Conservation (phyloP, 1,140 invertebrate genomes). For the Agrilus planipennis region DNA sequence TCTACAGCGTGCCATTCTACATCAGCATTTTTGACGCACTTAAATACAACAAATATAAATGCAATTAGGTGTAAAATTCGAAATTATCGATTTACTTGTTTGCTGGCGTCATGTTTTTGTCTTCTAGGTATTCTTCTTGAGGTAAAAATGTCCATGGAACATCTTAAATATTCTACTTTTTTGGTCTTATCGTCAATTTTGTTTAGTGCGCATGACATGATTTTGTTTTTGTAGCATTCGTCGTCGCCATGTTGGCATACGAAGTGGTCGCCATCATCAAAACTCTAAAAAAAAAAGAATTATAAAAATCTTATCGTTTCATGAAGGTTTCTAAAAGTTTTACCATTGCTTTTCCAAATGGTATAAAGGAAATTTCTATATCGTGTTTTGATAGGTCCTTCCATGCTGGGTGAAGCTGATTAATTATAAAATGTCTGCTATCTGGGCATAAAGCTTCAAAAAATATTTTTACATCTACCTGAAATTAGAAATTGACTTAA, state of each 20-base stretch:
- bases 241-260: constrained; percentile 27
- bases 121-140: constrained; percentile 5
- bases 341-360: constrained; percentile 69
- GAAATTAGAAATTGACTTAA: constrained; percentile 11
- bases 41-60: constrained; percentile 12
- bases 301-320: not conserved
- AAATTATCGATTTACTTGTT: not conserved
- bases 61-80: not conserved
- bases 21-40: constrained; percentile 38
- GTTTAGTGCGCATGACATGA: constrained; percentile 23
- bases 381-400: constrained; percentile 34
- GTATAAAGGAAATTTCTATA: constrained; percentile 45
- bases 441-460: constrained; percentile 75
- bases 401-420: constrained; percentile 40
- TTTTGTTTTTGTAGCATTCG: constrained; percentile 26
- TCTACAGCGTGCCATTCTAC: constrained; percentile 31
- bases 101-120: too few relatives aligned
- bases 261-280: constrained; percentile 19
- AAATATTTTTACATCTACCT: constrained; percentile 40
- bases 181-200: constrained; percentile 14
- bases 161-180: constrained; percentile 26
- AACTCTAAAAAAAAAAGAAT: constrained; percentile 16
- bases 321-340: constrained; percentile 12
- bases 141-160: constrained; percentile 25
- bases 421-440: constrained; percentile 54